These are phyloP conservation scores for Andrena flavipes DNA, from an alignment of 2,888 invertebrate species.

Conservation along the genomic window DNA sequence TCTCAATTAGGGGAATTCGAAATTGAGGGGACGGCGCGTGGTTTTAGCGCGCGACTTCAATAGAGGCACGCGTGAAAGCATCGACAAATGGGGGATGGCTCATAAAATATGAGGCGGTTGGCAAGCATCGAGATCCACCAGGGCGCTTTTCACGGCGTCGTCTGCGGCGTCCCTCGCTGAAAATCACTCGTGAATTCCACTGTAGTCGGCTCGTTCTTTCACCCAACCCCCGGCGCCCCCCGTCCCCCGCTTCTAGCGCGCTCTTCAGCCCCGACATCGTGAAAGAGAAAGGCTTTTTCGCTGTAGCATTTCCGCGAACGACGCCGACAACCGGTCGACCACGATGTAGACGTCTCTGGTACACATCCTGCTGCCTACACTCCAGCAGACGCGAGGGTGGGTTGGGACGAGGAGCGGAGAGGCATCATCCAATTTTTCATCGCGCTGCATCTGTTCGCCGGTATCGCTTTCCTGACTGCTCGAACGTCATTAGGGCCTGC, in stretches of 20 bases:
- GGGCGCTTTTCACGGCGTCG: constrained; percentile 50
- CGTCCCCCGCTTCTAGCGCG: constrained; percentile 10
- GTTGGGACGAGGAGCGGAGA: not conserved
- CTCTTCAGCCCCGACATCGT: constrained; percentile 34
- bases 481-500: constrained; percentile 55
- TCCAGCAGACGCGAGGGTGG: not conserved
- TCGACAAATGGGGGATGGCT: constrained; percentile 42
- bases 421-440: constrained; percentile 64
- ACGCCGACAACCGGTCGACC: constrained; percentile 29
- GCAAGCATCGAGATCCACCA: constrained; percentile 51
- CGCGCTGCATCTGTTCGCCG: constrained; percentile 40
- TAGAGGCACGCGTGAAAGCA: constrained; percentile 47
- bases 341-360: constrained; percentile 37
- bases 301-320: constrained; percentile 62
- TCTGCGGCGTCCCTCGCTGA: constrained; percentile 36
- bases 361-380: not conserved
- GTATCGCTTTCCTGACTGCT: constrained; percentile 36
- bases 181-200: constrained; percentile 67
- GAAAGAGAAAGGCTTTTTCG: constrained; percentile 68
- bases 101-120: constrained; percentile 61
- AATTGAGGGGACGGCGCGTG: constrained; percentile 39
- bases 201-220: constrained; percentile 50
- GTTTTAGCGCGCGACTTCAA: constrained; percentile 39
- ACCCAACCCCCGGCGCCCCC: constrained; percentile 1
- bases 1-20: constrained; percentile 39